Percentiles rank a stretch among this genome's conserved stretches.
These are phyloP conservation scores for Caenorhabditis macrosperma DNA, from an alignment of 2,888 invertebrate species.

Conservation along the genomic window DNA sequence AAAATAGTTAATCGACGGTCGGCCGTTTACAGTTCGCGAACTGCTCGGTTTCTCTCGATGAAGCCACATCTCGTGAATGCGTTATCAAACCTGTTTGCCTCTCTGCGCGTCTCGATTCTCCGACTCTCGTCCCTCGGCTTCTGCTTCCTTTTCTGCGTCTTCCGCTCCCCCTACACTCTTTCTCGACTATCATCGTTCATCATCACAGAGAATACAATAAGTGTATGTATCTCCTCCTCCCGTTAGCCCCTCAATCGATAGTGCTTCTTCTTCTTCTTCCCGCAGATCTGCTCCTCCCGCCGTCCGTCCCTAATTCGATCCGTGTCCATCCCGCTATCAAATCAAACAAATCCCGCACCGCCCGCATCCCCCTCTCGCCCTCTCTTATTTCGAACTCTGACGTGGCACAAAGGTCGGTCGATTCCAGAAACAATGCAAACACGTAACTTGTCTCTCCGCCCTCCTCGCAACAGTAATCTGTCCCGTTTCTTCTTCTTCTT, in stretches of 20 bases:
- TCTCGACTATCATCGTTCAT: constrained; percentile 16
- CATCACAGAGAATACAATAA: constrained; percentile 12
- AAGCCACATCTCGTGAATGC: constrained; percentile 12
- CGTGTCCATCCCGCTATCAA: constrained; percentile 22
- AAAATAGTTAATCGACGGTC: not conserved
- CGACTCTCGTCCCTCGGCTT: not conserved
- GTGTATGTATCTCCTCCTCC: constrained; percentile 12
- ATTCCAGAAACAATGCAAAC: constrained; percentile 13
- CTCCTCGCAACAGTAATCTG: constrained; percentile 2
- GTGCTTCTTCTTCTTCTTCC: not conserved
- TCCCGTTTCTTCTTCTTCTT: not conserved
- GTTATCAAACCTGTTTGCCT: constrained; percentile 20
- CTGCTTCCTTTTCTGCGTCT: constrained; percentile 4
- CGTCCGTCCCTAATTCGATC: constrained; percentile 13
- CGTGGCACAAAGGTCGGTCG: constrained; percentile 9
- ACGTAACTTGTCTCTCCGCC: too few relatives aligned
- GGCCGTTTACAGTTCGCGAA: not conserved
- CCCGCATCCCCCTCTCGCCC: not conserved
- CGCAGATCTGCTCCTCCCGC: not conserved
- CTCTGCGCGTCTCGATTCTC: not conserved
- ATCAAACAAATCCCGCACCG: constrained; percentile 41
- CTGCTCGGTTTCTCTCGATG: not conserved
- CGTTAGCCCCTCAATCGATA: constrained; percentile 6
- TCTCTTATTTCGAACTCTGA: not conserved
- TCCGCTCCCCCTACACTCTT: not conserved